Evolutionary conservation across 2,888 invertebrate species (phyloP), one percentile per base, ranked within the genome.

Genomic region (Ochropleura leucogaster): DNA sequence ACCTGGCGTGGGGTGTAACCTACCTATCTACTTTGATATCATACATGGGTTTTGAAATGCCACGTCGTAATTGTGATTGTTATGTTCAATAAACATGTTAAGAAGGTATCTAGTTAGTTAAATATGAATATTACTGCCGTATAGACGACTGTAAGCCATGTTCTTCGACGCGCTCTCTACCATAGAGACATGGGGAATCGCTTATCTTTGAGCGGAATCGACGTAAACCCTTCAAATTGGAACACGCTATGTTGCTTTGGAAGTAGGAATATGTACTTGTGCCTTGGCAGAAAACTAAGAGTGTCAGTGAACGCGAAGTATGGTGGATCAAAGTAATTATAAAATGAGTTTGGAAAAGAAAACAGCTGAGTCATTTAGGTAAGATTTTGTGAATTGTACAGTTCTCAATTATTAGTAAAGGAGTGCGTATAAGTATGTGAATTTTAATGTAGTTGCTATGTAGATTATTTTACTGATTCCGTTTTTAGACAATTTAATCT

Each of bases 171-270:
- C 40, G 18, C 49, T n/a, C 30, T 42, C 30, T 42, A 62, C 71
- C 72, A 63, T 40, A 79, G 30, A 62, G 47, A 14, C 4, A 30
- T 42, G 14, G 5, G 18, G 7, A n/a, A 10, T 10, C 70, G 53
- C 47, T n/a, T 71, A 47, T 55, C 79, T 75, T 70, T 42, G 12
- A 16, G 51, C 53, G 42, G 46, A 74, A 77, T 49, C 42, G 69
- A 44, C 42, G 30, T 70, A 47, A 12, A 62, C 47, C 16, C 20
- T 60, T 62, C 18, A 57, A 46, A 53, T 40, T 12, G 12, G 40
- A 53, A 30, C 46, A 12, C 9, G 40, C 59, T 49, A 71, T 60
- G 42, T 16, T 62, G 70, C 16, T 47, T 46, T 46, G 7, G 53
- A 20, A 40, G 12, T 44, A 49, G 42, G 8, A 78, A 51, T 40